Percentiles rank a stretch among this genome's conserved stretches.
These are phyloP conservation scores for Thelohanellus kitauei DNA, from an alignment of 30 jellyfish, hydroid and myxozoan species.

Conservation along the genomic window DNA sequence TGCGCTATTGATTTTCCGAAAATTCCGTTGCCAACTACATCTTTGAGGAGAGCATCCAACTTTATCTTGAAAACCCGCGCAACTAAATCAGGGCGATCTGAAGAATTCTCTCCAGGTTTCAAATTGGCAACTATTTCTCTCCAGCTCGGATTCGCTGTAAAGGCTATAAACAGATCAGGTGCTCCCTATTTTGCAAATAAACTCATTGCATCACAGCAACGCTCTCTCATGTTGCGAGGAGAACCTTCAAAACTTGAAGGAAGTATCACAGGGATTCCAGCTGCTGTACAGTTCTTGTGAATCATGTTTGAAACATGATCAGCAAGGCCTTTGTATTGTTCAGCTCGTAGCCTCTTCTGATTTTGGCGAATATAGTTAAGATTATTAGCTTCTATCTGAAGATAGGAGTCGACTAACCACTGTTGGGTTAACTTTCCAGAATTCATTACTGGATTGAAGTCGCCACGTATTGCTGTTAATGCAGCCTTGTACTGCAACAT, in stretches of 20 bases:
- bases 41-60: not conserved
- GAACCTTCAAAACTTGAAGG: conserved; percentile 15
- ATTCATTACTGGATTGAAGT: conserved; percentile 1
- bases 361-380: conserved; percentile 9
- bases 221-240: conserved; percentile 14
- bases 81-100: conserved; percentile 1
- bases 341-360: conserved; percentile 17
- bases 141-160: conserved; percentile 22
- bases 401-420: conserved; percentile 7
- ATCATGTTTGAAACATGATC: conserved; percentile 11
- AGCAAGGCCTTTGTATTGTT: conserved; percentile 9
- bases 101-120: conserved; percentile 1
- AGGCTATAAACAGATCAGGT: conserved; percentile 16
- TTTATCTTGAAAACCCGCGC: conserved; percentile 2
- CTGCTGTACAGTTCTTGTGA: conserved; percentile 2
- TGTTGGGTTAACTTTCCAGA: conserved; percentile 16
- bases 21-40: not conserved
- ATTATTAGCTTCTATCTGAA: conserved; percentile 12
- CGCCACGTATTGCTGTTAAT: conserved; percentile 10
- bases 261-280: conserved; percentile 12
- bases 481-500: conserved; percentile 9
- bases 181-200: conserved; percentile 7
- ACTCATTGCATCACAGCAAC: conserved; percentile 18
- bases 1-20: conserved; percentile 5
- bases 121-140: conserved; percentile 12